A percentile compares a stretch with the other conserved stretches of the same genome.
Evolutionary conservation across 2,888 invertebrate genomes (phyloP).

Genomic region (Scaptodrosophila latifasciaeformis): DNA sequence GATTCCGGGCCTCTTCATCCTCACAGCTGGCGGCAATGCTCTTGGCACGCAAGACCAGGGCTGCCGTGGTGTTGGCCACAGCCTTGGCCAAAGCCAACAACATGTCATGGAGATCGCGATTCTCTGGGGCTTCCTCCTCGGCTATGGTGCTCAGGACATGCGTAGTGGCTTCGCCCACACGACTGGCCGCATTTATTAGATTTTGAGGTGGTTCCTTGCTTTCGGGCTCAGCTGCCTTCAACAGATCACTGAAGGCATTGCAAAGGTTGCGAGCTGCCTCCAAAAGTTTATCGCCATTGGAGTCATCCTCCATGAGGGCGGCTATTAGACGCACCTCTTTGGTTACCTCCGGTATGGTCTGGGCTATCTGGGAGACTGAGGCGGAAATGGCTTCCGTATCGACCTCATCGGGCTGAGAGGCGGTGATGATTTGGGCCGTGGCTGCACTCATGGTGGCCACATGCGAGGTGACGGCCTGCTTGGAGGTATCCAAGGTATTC

Average conservation of each 20-base stretch:
- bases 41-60: slow-evolving; percentile 96
- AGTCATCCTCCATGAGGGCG: slow-evolving; percentile 92
- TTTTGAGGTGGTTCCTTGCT: slow-evolving; percentile 94
- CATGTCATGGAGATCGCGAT: slow-evolving; percentile 91
- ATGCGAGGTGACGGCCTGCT: slow-evolving; percentile 96
- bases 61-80: slow-evolving; percentile 98
- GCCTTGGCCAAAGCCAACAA: slow-evolving; percentile 95
- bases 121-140: slow-evolving; percentile 91
- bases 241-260: slow-evolving; percentile 93
- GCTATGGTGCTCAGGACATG: slow-evolving; percentile 94
- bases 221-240: slow-evolving; percentile 96
- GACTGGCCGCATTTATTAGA: slow-evolving; percentile 94
- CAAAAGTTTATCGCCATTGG: slow-evolving; percentile 88
- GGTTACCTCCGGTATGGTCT: slow-evolving; percentile 96
- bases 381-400: slow-evolving; percentile 97
- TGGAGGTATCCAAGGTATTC: slow-evolving; percentile 93
- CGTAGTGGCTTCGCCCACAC: slow-evolving; percentile 97
- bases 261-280: slow-evolving; percentile 95
- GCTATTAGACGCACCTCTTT: slow-evolving; percentile 88
- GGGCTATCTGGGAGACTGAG: slow-evolving; percentile 97
- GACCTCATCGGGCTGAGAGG: slow-evolving; percentile 91
- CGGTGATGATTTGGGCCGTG: slow-evolving; percentile 97
- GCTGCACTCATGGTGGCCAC: slow-evolving; percentile 99
- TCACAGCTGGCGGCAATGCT: slow-evolving; percentile 93
- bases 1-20: slow-evolving; percentile 77